Percentiles rank a stretch among this genome's conserved stretches.
Conservation (phyloP, 2,797 vertebrate genomes). For the Diplodus puntazzo region DNA sequence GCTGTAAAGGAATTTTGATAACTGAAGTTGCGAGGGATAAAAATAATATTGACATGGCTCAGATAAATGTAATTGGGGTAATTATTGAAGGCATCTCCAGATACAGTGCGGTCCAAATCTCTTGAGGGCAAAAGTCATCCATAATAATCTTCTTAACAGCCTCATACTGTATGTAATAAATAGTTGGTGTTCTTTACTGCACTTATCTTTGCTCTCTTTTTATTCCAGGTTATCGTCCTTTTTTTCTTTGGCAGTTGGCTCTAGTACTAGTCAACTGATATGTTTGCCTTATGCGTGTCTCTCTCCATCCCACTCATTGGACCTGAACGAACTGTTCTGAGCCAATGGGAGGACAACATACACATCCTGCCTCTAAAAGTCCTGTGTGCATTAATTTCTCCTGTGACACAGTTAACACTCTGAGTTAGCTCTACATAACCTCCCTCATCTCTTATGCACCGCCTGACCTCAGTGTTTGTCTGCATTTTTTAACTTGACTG, state of each 20-base stretch:
- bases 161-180: neutral
- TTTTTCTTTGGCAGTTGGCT: slow-evolving; percentile 22
- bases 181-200: neutral
- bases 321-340: slow-evolving; percentile 39
- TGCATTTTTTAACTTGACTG: slow-evolving; percentile 27
- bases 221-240: neutral
- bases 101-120: neutral
- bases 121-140: slow-evolving; percentile 13
- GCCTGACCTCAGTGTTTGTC: slow-evolving; percentile 28
- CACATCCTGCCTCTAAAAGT: slow-evolving; percentile 52
- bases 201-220: slow-evolving; percentile 11
- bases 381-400: slow-evolving; percentile 14
- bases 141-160: neutral
- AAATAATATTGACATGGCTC: neutral
- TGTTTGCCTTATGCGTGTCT: slow-evolving; percentile 69
- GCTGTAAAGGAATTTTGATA: slow-evolving; percentile 40
- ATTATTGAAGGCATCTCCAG: slow-evolving; percentile 7
- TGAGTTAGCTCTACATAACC: slow-evolving; percentile 17
- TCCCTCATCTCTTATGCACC: slow-evolving; percentile 16
- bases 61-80: neutral
- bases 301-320: slow-evolving; percentile 64
- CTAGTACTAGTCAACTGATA: slow-evolving; percentile 36
- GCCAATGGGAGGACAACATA: slow-evolving; percentile 62
- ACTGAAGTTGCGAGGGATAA: slow-evolving; percentile 17
- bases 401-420: slow-evolving; percentile 16